Evolutionary conservation across 2,113 vertebrate genomes (phyloP).

Genomic region (Lophotis ruficrista): DNA sequence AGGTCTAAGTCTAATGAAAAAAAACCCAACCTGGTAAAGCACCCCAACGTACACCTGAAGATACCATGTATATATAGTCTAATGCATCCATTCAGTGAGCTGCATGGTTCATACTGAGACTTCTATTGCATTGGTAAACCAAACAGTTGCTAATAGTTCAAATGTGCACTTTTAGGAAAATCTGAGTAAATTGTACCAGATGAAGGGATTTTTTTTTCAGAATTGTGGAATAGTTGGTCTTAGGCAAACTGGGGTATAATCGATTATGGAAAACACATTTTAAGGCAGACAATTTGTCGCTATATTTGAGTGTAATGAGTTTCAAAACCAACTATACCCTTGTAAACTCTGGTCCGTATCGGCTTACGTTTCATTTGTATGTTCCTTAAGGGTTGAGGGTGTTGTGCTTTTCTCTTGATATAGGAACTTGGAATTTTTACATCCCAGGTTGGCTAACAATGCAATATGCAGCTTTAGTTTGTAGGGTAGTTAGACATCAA

Average conservation of each 20-base stretch:
- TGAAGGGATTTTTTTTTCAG: background rate
- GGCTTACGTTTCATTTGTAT: accelerated
- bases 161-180: background rate
- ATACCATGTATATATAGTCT: slow-evolving; percentile 87
- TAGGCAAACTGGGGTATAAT: slow-evolving; percentile 9
- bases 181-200: accelerated
- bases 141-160: background rate
- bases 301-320: background rate
- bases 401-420: background rate
- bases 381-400: background rate
- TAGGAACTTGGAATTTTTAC: slow-evolving; percentile 11
- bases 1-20: slow-evolving; percentile 86
- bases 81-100: slow-evolving; percentile 79
- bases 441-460: slow-evolving; percentile 68
- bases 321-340: slow-evolving; percentile 21
- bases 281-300: slow-evolving; percentile 37
- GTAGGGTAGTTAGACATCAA: slow-evolving; percentile 52
- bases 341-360: background rate
- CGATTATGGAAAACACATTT: background rate
- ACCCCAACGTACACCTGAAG: slow-evolving; percentile 98
- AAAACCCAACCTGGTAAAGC: slow-evolving; percentile 83
- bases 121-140: slow-evolving; percentile 74
- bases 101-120: slow-evolving; percentile 50
- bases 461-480: slow-evolving; percentile 74
- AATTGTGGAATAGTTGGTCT: background rate